Conservation (phyloP, 2,113 vertebrate genomes). For the Pyrgilauda ruficollis region DNA sequence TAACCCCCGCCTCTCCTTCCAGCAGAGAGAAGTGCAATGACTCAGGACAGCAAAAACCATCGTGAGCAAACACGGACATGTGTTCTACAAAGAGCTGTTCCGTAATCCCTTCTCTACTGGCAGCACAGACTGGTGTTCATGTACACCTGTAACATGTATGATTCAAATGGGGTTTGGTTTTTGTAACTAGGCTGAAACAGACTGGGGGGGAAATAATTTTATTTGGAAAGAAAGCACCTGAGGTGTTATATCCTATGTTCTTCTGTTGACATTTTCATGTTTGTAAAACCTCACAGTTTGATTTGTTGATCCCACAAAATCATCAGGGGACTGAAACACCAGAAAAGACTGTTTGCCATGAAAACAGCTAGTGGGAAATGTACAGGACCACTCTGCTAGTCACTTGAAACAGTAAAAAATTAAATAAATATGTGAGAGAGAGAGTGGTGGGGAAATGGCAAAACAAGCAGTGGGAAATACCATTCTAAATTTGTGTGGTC, state of each 20-base stretch:
- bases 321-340: constrained; percentile 42
- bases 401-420: constrained; percentile 30
- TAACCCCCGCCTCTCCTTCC: neutral
- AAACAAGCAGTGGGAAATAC: constrained; percentile 60
- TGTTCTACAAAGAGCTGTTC: neutral
- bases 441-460: neutral
- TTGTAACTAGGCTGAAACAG: neutral
- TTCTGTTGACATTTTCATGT: constrained; percentile 63
- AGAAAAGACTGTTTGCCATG: constrained; percentile 24
- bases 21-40: neutral
- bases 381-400: neutral
- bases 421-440: neutral
- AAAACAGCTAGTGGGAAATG: constrained; percentile 33
- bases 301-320: constrained; percentile 63
- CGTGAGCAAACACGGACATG: neutral
- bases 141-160: neutral
- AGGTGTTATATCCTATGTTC: neutral
- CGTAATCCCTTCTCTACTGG: neutral
- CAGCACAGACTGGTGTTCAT: neutral
- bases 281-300: constrained; percentile 59
- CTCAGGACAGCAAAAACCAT: neutral
- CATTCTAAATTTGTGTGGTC: constrained; percentile 68
- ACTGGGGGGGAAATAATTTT: neutral
- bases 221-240: neutral
- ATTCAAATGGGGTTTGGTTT: neutral